Conservation (phyloP, 2,113 vertebrate genomes). For the Syngnathus typhle region DNA sequence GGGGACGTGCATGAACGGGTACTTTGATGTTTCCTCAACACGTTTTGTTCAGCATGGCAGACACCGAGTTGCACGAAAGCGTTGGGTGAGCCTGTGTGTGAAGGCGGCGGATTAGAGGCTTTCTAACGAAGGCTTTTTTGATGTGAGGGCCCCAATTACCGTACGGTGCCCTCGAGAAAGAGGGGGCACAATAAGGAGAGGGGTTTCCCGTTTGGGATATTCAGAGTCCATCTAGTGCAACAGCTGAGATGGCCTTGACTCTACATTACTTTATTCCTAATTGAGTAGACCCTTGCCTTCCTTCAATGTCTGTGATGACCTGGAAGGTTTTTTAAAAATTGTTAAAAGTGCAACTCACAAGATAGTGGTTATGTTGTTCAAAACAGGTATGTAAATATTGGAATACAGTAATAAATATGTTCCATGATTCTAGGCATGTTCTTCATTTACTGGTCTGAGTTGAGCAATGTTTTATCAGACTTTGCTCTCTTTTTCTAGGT, state of each 20-base stretch:
- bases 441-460: not conserved
- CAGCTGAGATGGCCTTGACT: constrained; percentile 34
- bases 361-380: not conserved
- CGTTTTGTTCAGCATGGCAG: constrained; percentile 61
- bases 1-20: constrained; percentile 31
- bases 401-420: not conserved
- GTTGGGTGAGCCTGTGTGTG: constrained; percentile 50
- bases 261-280: constrained; percentile 2
- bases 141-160: constrained; percentile 74
- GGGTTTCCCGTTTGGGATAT: constrained; percentile 5
- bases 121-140: constrained; percentile 72
- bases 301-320: not conserved
- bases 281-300: not conserved
- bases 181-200: constrained; percentile 17
- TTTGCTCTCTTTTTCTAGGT: not conserved
- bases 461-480: not conserved
- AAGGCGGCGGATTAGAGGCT: constrained; percentile 70
- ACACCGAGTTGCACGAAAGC: constrained; percentile 52
- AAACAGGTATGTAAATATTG: not conserved
- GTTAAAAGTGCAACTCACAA: not conserved
- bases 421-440: not conserved
- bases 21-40: constrained; percentile 73
- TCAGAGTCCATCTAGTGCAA: constrained; percentile 37
- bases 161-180: constrained; percentile 36
- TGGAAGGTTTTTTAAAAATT: not conserved